Evolutionary conservation across 1,140 invertebrate species (phyloP), one percentile per base, ranked within the genome.

Genomic region (Chironomus striatipennis): DNA sequence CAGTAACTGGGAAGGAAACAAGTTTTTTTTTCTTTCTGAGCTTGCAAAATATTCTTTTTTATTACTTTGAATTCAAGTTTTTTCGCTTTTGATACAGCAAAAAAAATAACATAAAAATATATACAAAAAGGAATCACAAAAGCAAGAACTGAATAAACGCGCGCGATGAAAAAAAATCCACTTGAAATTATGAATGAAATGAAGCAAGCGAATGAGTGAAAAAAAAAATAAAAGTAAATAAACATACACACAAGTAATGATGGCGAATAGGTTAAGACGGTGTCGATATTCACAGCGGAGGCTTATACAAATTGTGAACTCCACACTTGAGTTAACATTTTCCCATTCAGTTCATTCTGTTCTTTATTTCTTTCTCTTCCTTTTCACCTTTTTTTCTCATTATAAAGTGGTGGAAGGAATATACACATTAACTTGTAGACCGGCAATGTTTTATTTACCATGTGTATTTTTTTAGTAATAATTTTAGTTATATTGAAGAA

Each of bases 301-400:
- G 65, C 18, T 20, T 20, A 70, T 20, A 70, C 17, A 70, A 70
- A 70, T 70, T 18, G 17, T 70, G 17, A 70, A 18, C 65, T 70
- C 65, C 65, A 70, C 65, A 70, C 65, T 70, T 70, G 65, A 70
- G 65, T 70, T 70, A 17, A 70, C 65, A 70, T 70, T 70, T 70
- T 70, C 65, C 65, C 17, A 70, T 70, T 70, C 47, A 57, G n/a
- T 57, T 12, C n/a, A n/a, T 57, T 57, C 47, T 34, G 24, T 34
- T 34, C 24, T 34, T 34, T 57, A 57, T n/a, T n/a, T n/a, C 15
- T 47, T 15, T 47, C 47, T 57, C n/a, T 57, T 57, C 47, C 47
- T 57, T 57, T 57, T 15, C 24, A 34, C 24, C 4, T 57, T 57
- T n/a, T 57, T 57, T 47, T 57, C n/a, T 57, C 47, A 57, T 57